These are phyloP conservation scores for Pogonognathellus flavescens DNA, from an alignment of 1,140 invertebrate genomes.

Conservation along the genomic window DNA sequence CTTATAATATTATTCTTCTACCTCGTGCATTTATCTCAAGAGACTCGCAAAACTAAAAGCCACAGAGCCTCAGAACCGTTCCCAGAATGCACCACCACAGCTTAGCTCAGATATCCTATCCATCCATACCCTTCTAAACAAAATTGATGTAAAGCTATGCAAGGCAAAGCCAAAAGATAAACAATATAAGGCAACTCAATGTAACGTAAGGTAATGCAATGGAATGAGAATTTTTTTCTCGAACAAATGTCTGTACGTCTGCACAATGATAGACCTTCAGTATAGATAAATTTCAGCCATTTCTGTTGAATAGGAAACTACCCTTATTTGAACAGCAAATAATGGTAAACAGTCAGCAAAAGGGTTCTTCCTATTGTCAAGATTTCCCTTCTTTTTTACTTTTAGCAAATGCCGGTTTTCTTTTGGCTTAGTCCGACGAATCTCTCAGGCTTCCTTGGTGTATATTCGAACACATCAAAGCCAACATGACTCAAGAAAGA, in stretches of 20 bases:
- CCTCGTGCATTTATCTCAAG: conserved; percentile 28
- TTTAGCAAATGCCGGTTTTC: conserved; percentile 24
- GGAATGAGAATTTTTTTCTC: conserved; percentile 39
- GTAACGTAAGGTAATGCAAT: conserved; percentile 22
- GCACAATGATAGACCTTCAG: not conserved
- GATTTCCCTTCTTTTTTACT: conserved; percentile 2
- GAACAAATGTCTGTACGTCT: not conserved
- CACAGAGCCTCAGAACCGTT: conserved; percentile 22
- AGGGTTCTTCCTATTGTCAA: not conserved
- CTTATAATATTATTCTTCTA: not conserved
- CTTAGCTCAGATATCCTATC: conserved; percentile 8
- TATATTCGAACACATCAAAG: conserved; percentile 26
- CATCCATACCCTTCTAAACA: not conserved
- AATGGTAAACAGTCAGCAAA: conserved; percentile 40
- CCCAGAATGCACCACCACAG: conserved; percentile 19
- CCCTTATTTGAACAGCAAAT: conserved; percentile 24
- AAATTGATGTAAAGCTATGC: conserved; percentile 35
- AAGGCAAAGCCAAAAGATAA: conserved; percentile 10
- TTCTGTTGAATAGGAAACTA: conserved; percentile 26
- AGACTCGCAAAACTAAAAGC: conserved; percentile 44
- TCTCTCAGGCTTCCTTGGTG: not conserved
- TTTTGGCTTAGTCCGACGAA: not conserved
- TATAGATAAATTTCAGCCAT: conserved; percentile 19
- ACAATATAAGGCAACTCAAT: conserved; percentile 29
- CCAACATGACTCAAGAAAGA: conserved; percentile 4